Percentiles rank a stretch among this genome's conserved stretches.
phyloP scores from a whole-genome alignment of 2,888 invertebrate genomes.

The Trichopria drosophilae region DNA sequence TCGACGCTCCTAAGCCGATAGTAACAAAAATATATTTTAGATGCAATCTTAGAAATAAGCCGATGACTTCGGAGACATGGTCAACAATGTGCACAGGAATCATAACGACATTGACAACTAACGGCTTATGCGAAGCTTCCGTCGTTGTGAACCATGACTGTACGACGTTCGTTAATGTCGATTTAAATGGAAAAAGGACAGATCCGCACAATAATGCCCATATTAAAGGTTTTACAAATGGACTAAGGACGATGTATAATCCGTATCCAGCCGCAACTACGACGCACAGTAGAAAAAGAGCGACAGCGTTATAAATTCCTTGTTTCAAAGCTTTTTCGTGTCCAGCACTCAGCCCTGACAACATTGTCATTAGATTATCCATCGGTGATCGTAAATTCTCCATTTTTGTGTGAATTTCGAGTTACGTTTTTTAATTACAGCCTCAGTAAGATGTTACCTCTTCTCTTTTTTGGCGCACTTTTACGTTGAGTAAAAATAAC shows the following conservation, averaged over 20 bases:
- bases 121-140: constrained; percentile 69
- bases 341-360: constrained; percentile 71
- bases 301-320: constrained; percentile 87
- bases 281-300: constrained; percentile 73
- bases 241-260: constrained; percentile 82
- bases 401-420: constrained; percentile 44
- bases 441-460: too few relatives aligned
- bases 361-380: constrained; percentile 71
- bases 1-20: constrained; percentile 57
- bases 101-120: constrained; percentile 65
- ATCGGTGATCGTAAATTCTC: constrained; percentile 64
- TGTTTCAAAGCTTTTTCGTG: constrained; percentile 89
- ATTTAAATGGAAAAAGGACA: constrained; percentile 93
- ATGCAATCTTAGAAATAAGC: constrained; percentile 67
- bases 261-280: constrained; percentile 74
- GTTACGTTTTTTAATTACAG: background rate
- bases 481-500: too few relatives aligned
- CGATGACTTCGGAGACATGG: constrained; percentile 73
- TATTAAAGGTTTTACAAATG: constrained; percentile 89
- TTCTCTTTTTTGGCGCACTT: too few relatives aligned
- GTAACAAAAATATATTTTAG: constrained; percentile 64
- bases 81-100: constrained; percentile 79
- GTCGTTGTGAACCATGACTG: constrained; percentile 78
- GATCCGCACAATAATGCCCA: constrained; percentile 98
- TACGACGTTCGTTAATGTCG: constrained; percentile 73